Evolutionary conservation across 2,797 vertebrate species (phyloP).

Genomic region (Loris lydekkerianus): DNA sequence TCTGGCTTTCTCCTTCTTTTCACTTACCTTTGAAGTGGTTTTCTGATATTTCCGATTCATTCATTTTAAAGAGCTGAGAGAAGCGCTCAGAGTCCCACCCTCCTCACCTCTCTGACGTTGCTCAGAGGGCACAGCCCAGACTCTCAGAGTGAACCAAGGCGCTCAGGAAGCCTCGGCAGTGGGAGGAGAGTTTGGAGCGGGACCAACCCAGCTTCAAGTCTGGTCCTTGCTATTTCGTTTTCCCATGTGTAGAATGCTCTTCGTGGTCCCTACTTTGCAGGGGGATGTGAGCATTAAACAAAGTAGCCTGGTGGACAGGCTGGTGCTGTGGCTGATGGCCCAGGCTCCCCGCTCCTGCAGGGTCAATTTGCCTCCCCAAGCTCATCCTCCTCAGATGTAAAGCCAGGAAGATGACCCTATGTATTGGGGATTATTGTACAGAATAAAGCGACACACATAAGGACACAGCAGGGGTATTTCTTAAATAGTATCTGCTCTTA

Average conservation of each 20-base stretch:
- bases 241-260: constrained; percentile 9
- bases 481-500: neutral
- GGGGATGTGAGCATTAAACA: neutral
- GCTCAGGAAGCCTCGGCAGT: rapidly evolving
- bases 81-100: neutral
- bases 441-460: neutral
- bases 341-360: rapidly evolving
- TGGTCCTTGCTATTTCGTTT: neutral
- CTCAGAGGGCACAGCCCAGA: rapidly evolving
- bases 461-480: too few relatives aligned
- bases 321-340: rapidly evolving
- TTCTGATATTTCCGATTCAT: neutral
- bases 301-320: neutral
- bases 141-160: neutral
- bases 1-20: neutral
- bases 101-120: neutral
- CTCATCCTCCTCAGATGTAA: neutral
- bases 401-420: neutral
- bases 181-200: neutral
- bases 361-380: neutral
- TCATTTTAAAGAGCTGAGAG: neutral
- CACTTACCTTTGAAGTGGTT: neutral
- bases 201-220: neutral
- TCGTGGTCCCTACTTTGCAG: neutral
- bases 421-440: neutral